phyloP scores from a whole-genome alignment of 2,113 vertebrate genomes.

The Echinops telfairi region DNA sequence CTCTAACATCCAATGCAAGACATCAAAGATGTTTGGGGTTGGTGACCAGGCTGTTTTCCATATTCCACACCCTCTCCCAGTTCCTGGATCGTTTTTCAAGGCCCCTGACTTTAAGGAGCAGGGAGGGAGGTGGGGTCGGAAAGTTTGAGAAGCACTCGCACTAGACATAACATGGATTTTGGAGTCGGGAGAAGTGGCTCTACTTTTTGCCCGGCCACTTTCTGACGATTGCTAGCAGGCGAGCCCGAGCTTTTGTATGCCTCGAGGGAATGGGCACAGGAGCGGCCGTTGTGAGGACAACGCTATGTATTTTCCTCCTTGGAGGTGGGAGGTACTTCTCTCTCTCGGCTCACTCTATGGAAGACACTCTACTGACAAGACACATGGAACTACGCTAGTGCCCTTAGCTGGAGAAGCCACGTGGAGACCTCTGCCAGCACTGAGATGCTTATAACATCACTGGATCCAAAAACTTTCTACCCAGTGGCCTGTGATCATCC shows the following conservation, averaged over 20 bases:
- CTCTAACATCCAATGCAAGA: constrained; percentile 5
- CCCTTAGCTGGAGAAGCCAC: too few species aligned
- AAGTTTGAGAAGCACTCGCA: neutral
- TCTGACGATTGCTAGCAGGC: neutral
- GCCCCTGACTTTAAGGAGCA: neutral
- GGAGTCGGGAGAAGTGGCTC: neutral
- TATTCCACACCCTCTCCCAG: neutral
- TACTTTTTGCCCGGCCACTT: neutral
- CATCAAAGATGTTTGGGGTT: neutral
- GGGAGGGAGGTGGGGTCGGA: neutral
- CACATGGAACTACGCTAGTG: too few species aligned
- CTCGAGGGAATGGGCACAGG: neutral
- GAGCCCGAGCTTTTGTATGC: neutral
- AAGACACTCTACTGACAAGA: too few species aligned
- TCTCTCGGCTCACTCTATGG: too few species aligned
- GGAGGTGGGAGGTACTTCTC: too few species aligned
- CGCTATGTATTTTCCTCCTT: too few species aligned
- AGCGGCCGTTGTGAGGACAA: neutral
- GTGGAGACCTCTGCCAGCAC: too few species aligned
- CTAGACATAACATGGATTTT: neutral
- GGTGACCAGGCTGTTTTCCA: neutral
- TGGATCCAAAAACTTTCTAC: too few species aligned
- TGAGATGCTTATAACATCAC: too few species aligned
- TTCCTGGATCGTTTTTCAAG: neutral
- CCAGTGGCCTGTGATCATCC: too few species aligned